These are phyloP conservation scores for Enteromius radiatus DNA, from an alignment of 2,797 vertebrate species.

Conservation along the genomic window DNA sequence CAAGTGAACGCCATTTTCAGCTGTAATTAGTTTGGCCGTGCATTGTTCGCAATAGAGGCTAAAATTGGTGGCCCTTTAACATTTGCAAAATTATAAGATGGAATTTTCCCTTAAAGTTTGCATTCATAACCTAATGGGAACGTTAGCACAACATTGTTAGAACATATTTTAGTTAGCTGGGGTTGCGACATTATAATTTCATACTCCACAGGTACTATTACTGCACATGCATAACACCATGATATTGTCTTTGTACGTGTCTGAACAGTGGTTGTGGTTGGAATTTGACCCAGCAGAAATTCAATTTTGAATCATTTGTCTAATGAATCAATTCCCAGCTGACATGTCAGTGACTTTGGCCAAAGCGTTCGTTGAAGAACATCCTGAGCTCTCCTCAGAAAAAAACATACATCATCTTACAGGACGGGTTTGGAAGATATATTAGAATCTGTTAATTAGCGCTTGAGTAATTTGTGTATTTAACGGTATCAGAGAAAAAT, in stretches of 20 bases:
- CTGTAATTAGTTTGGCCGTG: too few species aligned
- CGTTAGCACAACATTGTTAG: not conserved
- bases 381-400: not conserved
- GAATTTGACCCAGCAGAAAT: not conserved
- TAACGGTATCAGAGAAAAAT: constrained; percentile 3
- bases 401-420: constrained; percentile 7
- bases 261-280: not conserved
- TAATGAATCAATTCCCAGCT: constrained; percentile 38
- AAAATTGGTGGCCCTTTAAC: too few species aligned
- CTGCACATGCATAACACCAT: not conserved
- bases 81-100: too few species aligned
- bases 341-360: constrained; percentile 45
- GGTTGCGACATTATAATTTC: not conserved
- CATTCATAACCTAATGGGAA: not conserved
- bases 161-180: not conserved
- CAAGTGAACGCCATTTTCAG: too few species aligned
- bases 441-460: constrained; percentile 47
- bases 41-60: too few species aligned
- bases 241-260: not conserved
- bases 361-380: not conserved
- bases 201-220: not conserved
- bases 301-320: not conserved
- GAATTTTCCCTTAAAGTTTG: too few species aligned
- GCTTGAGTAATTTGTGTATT: constrained; percentile 7
- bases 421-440: constrained; percentile 5